phyloP scores from a whole-genome alignment of 2,113 vertebrate species.

The Anser cygnoides region DNA sequence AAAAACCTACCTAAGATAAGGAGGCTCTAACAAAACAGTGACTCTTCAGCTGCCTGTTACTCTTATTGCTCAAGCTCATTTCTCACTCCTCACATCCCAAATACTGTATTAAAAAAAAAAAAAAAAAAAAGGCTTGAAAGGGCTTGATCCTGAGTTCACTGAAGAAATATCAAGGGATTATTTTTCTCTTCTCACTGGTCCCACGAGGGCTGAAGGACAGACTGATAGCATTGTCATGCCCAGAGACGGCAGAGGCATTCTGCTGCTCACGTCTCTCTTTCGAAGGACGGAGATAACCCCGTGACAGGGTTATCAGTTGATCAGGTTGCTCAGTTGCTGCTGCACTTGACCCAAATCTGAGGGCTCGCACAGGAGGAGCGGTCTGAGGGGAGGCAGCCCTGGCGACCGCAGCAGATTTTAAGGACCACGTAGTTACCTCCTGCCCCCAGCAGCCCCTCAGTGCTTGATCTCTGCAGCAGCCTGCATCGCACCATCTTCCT shows the following conservation, averaged over 20 bases:
- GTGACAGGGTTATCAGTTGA: not conserved
- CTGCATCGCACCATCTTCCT: not conserved
- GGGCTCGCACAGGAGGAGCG: not conserved
- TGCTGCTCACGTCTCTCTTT: not conserved
- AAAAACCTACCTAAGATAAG: not conserved
- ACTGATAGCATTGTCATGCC: not conserved
- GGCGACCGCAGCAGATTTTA: not conserved
- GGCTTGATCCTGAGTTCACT: not conserved
- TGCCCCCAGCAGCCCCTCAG: not conserved
- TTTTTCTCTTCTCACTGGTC: not conserved
- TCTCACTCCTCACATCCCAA: not conserved
- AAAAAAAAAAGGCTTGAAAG: not conserved
- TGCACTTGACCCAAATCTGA: not conserved
- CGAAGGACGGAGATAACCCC: not conserved
- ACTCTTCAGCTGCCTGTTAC: not conserved
- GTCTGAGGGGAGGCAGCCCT: not conserved
- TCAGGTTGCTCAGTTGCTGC: not conserved
- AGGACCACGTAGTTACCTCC: not conserved
- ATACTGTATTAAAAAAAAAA: not conserved
- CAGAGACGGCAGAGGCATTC: not conserved
- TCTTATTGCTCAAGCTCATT: not conserved
- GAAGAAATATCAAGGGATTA: not conserved
- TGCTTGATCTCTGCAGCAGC: not conserved
- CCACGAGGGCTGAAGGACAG: not conserved
- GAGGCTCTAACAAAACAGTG: not conserved